These are phyloP conservation scores for Carterocephalus palaemon DNA, from an alignment of 2,888 invertebrate genomes.

Conservation along the genomic window DNA sequence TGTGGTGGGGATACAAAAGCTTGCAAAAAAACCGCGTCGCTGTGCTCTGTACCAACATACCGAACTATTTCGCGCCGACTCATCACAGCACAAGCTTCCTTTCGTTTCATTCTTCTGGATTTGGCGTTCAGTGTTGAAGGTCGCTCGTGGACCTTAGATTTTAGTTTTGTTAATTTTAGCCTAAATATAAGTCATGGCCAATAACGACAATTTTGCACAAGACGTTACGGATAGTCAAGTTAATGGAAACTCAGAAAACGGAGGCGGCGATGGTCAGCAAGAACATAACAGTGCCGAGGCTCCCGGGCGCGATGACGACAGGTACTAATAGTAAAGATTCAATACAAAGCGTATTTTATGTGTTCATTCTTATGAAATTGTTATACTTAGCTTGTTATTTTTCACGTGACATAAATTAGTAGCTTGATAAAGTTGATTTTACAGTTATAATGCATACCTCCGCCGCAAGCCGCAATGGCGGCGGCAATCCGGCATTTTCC, in stretches of 20 bases:
- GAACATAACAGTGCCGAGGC: conserved; percentile 87
- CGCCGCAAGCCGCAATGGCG: conserved; percentile 66
- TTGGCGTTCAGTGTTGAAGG: conserved; percentile 75
- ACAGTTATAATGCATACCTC: conserved; percentile 38
- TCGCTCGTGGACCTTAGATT: conserved; percentile 69
- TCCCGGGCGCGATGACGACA: conserved; percentile 89
- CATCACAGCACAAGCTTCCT: conserved; percentile 41
- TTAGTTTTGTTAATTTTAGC: conserved; percentile 78
- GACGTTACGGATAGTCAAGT: conserved; percentile 85
- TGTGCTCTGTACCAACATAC: conserved; percentile 35
- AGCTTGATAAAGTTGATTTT: conserved; percentile 49
- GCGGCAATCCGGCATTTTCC: conserved; percentile 67
- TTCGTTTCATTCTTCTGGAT: conserved; percentile 73
- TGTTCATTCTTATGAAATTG: no score
- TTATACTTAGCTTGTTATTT: conserved; percentile 7
- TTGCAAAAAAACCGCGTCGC: conserved; percentile 38
- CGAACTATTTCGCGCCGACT: conserved; percentile 39
- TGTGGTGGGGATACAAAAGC: conserved; percentile 40
- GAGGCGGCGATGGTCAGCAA: conserved; percentile 82
- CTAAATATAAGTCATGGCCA: conserved; percentile 80
- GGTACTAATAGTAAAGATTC: no score
- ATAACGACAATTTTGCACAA: conserved; percentile 89
- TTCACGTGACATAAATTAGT: conserved; percentile 18
- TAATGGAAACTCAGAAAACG: conserved; percentile 80
- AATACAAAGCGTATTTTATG: no score